A percentile compares a stretch with the other conserved stretches of the same genome.
Conservation (phyloP, 2,888 invertebrate species). For the Prostheceraeus crozeri region DNA sequence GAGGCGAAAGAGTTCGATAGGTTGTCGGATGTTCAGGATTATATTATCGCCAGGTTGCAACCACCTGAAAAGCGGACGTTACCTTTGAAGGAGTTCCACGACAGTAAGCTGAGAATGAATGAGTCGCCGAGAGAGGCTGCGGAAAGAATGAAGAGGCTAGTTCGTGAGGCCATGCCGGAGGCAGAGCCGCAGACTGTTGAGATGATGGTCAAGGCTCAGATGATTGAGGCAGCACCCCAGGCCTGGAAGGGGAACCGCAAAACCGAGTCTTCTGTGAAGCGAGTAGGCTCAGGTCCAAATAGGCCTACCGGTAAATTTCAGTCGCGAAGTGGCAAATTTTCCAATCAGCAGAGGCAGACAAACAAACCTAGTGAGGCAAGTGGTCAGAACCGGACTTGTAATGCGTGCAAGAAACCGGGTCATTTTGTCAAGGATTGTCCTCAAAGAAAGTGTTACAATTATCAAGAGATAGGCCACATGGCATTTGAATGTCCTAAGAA, state of each 20-base stretch:
- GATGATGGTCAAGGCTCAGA: constrained; percentile 3
- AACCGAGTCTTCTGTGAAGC: too few species aligned
- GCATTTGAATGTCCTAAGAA: too few species aligned
- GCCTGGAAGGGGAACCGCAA: not conserved
- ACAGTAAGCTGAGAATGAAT: not conserved
- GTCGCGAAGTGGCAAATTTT: not conserved
- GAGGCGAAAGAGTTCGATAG: not conserved
- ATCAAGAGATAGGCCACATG: too few species aligned
- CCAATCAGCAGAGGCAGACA: constrained; percentile 2
- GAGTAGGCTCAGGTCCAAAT: too few species aligned
- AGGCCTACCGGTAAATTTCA: not conserved
- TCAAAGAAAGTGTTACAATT: too few species aligned
- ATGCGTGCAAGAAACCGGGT: too few species aligned
- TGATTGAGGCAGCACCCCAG: not conserved
- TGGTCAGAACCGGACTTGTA: too few species aligned
- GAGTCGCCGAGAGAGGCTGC: not conserved
- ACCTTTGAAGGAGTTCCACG: constrained; percentile 1
- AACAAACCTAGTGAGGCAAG: too few species aligned
- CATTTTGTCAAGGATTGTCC: too few species aligned
- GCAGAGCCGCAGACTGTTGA: not conserved
- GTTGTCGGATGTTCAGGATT: not conserved
- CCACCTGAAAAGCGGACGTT: constrained; percentile 11
- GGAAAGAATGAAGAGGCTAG: constrained; percentile 2
- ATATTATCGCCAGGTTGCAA: not conserved
- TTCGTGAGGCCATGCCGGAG: not conserved